Conservation (phyloP, 1,140 invertebrate genomes). For the Heliconius eleuchia region DNA sequence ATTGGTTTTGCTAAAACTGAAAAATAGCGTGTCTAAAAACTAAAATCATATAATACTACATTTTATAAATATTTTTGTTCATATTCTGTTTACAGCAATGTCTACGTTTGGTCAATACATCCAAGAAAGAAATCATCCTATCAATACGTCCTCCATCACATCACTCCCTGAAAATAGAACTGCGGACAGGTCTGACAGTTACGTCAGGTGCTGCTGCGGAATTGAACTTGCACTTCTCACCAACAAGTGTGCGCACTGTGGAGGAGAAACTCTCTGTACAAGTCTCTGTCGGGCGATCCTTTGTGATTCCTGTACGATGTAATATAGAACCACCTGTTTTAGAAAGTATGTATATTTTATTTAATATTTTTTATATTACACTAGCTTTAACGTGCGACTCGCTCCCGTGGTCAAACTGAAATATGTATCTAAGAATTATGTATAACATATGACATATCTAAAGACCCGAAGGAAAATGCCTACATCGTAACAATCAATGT, state of each 20-base stretch:
- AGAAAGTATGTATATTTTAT: constrained; percentile 45
- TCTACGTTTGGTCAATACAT: constrained; percentile 48
- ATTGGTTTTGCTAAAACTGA: not conserved
- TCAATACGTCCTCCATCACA: constrained; percentile 40
- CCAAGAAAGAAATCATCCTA: constrained; percentile 45
- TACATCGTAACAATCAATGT: too few relatives aligned
- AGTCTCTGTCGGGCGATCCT: constrained; percentile 42
- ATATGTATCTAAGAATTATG: too few relatives aligned
- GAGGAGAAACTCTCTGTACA: constrained; percentile 47
- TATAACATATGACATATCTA: too few relatives aligned
- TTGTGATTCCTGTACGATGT: constrained; percentile 51
- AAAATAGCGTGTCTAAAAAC: not conserved
- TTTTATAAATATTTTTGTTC: not conserved
- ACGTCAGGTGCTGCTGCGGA: constrained; percentile 50
- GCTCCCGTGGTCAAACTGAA: too few relatives aligned
- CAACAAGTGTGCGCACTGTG: constrained; percentile 38
- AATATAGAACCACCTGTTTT: constrained; percentile 61
- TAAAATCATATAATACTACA: not conserved
- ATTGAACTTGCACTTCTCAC: constrained; percentile 49
- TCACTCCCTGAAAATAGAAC: constrained; percentile 38
- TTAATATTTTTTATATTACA: not conserved
- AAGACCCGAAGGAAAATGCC: too few relatives aligned
- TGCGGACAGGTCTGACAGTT: constrained; percentile 43
- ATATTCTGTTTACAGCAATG: constrained; percentile 33
- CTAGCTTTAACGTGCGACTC: too few relatives aligned